Evolutionary conservation across 2,888 invertebrate genomes (phyloP).

Genomic region (Blastobasis adustella): DNA sequence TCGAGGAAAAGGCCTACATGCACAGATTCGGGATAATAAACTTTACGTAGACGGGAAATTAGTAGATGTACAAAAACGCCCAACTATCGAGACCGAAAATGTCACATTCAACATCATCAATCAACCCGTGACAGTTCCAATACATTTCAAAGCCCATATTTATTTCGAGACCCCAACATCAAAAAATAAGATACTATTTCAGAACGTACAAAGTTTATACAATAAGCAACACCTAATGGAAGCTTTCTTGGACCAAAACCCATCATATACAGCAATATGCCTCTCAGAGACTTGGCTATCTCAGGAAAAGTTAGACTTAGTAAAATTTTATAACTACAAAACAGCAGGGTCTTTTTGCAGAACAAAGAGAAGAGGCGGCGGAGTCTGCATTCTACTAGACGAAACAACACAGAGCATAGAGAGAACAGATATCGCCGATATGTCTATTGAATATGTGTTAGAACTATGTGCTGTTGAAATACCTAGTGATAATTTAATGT

Average conservation of each 20-base stretch:
- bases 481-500: conserved; percentile 5
- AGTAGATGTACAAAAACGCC: background rate
- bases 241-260: no score
- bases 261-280: no score
- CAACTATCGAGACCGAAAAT: background rate
- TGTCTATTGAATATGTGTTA: conserved; percentile 12
- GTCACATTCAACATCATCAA: background rate
- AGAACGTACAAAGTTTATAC: conserved; percentile 10
- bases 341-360: conserved; percentile 7
- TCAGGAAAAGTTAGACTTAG: conserved; percentile 1
- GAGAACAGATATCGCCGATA: conserved; percentile 2
- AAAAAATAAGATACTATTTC: conserved; percentile 2
- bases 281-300: conserved; percentile 10
- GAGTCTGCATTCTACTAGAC: conserved; percentile 6
- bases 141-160: background rate
- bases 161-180: background rate
- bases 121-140: background rate
- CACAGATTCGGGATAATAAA: background rate
- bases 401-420: conserved; percentile 4
- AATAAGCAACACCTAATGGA: no score
- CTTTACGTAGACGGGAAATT: background rate
- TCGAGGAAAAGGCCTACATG: background rate
- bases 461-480: no score
- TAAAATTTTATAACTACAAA: conserved; percentile 7
- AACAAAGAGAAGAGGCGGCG: conserved; percentile 4